Evolutionary conservation across 2,888 invertebrate species (phyloP).

Genomic region (Autographa gamma): DNA sequence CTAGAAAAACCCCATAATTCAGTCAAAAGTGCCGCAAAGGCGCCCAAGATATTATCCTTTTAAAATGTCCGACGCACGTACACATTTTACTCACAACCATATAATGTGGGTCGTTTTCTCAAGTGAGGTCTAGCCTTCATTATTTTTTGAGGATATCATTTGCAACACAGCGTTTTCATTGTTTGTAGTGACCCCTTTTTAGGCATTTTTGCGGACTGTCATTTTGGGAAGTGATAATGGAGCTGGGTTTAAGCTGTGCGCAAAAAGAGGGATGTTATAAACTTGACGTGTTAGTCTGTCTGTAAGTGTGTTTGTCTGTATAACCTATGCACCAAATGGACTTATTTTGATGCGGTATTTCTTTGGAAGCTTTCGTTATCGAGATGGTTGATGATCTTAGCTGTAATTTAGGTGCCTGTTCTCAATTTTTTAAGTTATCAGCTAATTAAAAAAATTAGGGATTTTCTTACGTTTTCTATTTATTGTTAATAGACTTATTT

Average conservation of each 20-base stretch:
- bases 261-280: too few relatives aligned
- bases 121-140: slow-evolving; percentile 80
- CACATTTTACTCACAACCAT: slow-evolving; percentile 66
- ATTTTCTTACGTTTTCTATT: too few relatives aligned
- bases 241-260: slow-evolving; percentile 13
- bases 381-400: too few relatives aligned
- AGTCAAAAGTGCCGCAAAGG: slow-evolving; percentile 60
- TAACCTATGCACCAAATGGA: too few relatives aligned
- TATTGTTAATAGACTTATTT: slow-evolving; percentile 4
- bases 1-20: slow-evolving; percentile 51
- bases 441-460: too few relatives aligned
- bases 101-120: slow-evolving; percentile 64
- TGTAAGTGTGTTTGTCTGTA: too few relatives aligned
- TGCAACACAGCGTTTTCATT: slow-evolving; percentile 78
- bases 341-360: too few relatives aligned
- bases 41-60: slow-evolving; percentile 72
- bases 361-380: too few relatives aligned
- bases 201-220: slow-evolving; percentile 27
- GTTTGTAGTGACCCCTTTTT: slow-evolving; percentile 65
- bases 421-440: too few relatives aligned
- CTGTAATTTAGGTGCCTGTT: too few relatives aligned
- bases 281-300: too few relatives aligned
- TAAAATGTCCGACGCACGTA: slow-evolving; percentile 73
- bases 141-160: slow-evolving; percentile 78
- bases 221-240: slow-evolving; percentile 37